These are phyloP conservation scores for Caenorhabditis afra DNA, from an alignment of 2,888 invertebrate genomes.

Conservation along the genomic window DNA sequence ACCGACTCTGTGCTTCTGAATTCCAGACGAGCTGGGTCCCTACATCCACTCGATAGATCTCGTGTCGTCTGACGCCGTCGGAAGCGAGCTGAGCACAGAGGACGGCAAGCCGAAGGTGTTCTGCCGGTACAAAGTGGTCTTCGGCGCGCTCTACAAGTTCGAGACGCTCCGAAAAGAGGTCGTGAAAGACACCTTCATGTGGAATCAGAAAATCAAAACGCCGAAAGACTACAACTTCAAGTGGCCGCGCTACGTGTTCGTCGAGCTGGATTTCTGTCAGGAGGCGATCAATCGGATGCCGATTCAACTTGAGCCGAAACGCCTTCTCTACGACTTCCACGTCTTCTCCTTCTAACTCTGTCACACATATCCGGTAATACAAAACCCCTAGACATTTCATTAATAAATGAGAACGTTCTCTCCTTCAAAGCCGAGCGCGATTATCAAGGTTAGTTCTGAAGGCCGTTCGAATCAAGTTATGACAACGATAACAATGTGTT, in stretches of 20 bases:
- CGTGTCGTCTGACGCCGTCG: slow-evolving; percentile 33
- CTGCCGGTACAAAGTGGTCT: slow-evolving; percentile 33
- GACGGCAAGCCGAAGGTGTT: slow-evolving; percentile 18
- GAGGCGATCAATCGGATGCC: slow-evolving; percentile 14
- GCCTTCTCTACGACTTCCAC: slow-evolving; percentile 53
- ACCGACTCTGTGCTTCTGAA: not conserved
- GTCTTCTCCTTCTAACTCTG: slow-evolving; percentile 39
- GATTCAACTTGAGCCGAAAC: slow-evolving; percentile 17
- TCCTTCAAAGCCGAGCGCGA: too few relatives aligned
- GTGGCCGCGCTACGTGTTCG: slow-evolving; percentile 38
- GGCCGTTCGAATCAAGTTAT: too few relatives aligned
- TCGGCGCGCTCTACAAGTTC: slow-evolving; percentile 45
- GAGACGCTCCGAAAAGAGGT: slow-evolving; percentile 23
- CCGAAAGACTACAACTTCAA: slow-evolving; percentile 46
- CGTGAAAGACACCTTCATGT: slow-evolving; percentile 2
- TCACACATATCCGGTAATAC: not conserved
- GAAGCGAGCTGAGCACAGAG: slow-evolving; percentile 17
- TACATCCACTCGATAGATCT: slow-evolving; percentile 36
- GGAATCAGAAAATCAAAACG: slow-evolving; percentile 21
- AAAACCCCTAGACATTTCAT: too few relatives aligned
- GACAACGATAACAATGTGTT: too few relatives aligned
- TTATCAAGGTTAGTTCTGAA: too few relatives aligned
- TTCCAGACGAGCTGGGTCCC: slow-evolving; percentile 34
- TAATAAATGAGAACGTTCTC: too few relatives aligned
- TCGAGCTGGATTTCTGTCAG: slow-evolving; percentile 56